phyloP scores from a whole-genome alignment of 2,113 vertebrate genomes.

The Percina caprodes region DNA sequence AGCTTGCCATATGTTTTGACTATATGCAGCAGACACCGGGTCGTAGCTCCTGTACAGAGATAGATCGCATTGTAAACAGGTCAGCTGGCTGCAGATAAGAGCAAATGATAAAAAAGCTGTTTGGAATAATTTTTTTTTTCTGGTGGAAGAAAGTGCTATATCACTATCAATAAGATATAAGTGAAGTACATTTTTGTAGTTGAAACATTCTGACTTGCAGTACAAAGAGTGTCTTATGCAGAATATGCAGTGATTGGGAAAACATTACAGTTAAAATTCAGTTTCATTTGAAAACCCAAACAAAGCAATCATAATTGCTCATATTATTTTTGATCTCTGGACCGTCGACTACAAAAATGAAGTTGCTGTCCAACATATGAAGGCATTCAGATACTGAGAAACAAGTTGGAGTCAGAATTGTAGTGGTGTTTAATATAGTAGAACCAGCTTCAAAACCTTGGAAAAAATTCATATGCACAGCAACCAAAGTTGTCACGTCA shows the following conservation, averaged over 20 bases:
- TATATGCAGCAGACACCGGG: slow-evolving; percentile 11
- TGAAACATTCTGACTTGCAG: background rate
- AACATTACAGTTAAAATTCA: background rate
- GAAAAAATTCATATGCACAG: background rate
- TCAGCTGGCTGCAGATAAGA: slow-evolving; percentile 50
- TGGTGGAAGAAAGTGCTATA: background rate
- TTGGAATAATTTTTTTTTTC: slow-evolving; percentile 22
- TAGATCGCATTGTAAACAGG: background rate
- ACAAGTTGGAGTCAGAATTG: background rate
- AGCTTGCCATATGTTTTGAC: slow-evolving; percentile 17
- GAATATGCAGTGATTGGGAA: background rate
- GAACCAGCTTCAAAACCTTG: background rate
- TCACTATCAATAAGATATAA: background rate
- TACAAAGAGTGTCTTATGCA: background rate
- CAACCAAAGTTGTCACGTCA: background rate
- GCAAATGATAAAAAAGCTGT: slow-evolving; percentile 48
- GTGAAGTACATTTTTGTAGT: background rate
- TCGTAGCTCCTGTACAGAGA: slow-evolving; percentile 2
- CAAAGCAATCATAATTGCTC: background rate
- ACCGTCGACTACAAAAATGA: background rate
- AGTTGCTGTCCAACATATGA: background rate
- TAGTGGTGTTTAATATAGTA: background rate
- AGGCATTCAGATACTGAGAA: background rate
- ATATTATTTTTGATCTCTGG: background rate
- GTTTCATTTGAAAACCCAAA: background rate